Base-by-base conservation (phyloP, 2,888 invertebrate genomes). In the Lasioglossum morio region DNA sequence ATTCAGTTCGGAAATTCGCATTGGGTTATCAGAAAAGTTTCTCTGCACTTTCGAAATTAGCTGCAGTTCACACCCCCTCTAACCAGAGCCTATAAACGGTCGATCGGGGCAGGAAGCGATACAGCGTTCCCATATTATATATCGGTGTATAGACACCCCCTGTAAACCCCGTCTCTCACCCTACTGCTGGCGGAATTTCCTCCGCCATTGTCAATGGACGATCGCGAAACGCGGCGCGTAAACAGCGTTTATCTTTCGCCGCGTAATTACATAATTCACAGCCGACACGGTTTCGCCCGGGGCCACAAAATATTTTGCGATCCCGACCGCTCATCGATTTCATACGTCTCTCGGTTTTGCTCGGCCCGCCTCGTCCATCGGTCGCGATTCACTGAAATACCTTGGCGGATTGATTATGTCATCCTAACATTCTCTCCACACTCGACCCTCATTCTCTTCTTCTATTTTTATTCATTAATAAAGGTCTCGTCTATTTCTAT, bases 211-310 rank as follows among this genome's bases (percentile, higher is more conserved):
- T 80, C 81, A 74, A 78, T 74, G 73, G 70, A 46, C 27, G 40
- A 77, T 77, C 76, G 57, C 27, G 77, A 66, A 69, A 84, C 48
- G 82, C 57, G 69, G 70, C 72, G 46, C 72, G 63, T 72, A 72
- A 77, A 77, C 73, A 60, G 69, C 74, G 53, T 82, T 78, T 77
- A 78, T 72, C 69, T 82, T 60, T 63, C 48, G 77, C 72, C 77
- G 40, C 77, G 77, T 82, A 77, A 84, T 84, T 82, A 82, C 84
- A 70, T 84, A 84, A 82, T 84, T 84, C 74, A 70, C 60, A 4
- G 74, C 27, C 60, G 40, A 77, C 73, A 74, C 69, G 34, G 48
- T 69, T 69, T 40, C 69, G 37, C 69, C 69, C 37, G 69, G 37
- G 37, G 69, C 69, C 69, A 40, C 69, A 37, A 69, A 69, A 69